Base-by-base conservation (phyloP, 2,888 invertebrate species). In the Microctonus hyperodae region DNA sequence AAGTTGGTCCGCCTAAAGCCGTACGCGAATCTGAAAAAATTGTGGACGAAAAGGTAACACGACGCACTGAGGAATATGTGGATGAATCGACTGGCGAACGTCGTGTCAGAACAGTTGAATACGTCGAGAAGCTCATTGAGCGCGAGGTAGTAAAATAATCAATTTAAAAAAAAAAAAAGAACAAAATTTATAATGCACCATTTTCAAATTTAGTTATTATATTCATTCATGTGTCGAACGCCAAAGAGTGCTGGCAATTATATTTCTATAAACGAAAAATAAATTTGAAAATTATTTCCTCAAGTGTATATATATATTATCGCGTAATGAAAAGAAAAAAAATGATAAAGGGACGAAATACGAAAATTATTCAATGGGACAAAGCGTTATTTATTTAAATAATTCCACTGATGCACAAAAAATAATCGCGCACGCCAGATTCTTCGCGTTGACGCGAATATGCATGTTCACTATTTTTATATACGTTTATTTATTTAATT, bases 91-190 rank as follows among this genome's bases (percentile, higher is more conserved):
- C 94, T 77, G 95, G 95, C 81, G 92, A 92, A 85, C 90, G 90
- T 85, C 91, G 91, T 87, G 91, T 95, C 84, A 90, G 95, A 87
- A 95, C 95, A 79, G 91, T 95, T 86, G 94, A 95, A 89, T 94
- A 94, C 88, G 93, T 95, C 86, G 95, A 95, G 89, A 95, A 95
- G 89, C 91, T 94, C 87, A 94, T 95, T 88, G 95, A 95, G 88
- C 94, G 92, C 89, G 95, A 95, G 95, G 95, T 95, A 94, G 77
- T 78, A 76, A 56, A 20, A 44, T 44, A 44, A 62, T 57, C 50
- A 33, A 57, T 58, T 57, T 44, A 67, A 58, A 35, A 64, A 57
- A 58, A 33, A 64, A 56, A 53, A 56, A 40, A 33, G 51, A 16
- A 23, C 13, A 33, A 37, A 64, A 58, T 58, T 62, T 33, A 67